Evolutionary conservation across 2,113 vertebrate species (phyloP).

Genomic region (Ceyx margarethae): DNA sequence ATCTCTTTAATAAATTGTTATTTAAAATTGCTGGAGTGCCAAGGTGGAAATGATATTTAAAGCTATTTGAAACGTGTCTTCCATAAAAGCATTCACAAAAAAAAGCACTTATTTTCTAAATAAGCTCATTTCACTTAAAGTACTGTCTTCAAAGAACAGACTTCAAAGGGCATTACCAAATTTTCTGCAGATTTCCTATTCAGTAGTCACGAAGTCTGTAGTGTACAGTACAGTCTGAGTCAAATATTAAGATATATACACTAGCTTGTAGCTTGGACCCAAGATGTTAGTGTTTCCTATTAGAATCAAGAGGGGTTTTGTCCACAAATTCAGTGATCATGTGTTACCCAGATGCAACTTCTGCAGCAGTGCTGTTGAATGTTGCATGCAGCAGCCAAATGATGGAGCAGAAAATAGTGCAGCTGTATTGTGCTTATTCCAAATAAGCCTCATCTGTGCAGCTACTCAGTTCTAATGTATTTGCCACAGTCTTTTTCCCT

Average conservation of each 20-base stretch:
- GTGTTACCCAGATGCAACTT: slow-evolving; percentile 48
- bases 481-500: background rate
- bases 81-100: slow-evolving; percentile 53
- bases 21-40: slow-evolving; percentile 64
- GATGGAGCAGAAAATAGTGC: background rate
- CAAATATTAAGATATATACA: slow-evolving; percentile 57
- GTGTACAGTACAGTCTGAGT: slow-evolving; percentile 44
- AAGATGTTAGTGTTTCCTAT: slow-evolving; percentile 40
- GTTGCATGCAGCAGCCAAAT: background rate
- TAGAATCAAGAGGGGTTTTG: slow-evolving; percentile 15
- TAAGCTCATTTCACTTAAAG: slow-evolving; percentile 64
- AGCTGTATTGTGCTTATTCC: background rate
- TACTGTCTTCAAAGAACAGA: slow-evolving; percentile 71
- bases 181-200: slow-evolving; percentile 69
- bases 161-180: slow-evolving; percentile 70
- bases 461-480: background rate
- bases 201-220: slow-evolving; percentile 59
- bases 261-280: slow-evolving; percentile 33
- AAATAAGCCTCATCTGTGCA: background rate
- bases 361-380: background rate
- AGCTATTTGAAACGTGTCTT: slow-evolving; percentile 67
- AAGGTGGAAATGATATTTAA: slow-evolving; percentile 70
- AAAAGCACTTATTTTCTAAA: slow-evolving; percentile 53
- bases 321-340: slow-evolving; percentile 38
- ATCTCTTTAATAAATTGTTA: slow-evolving; percentile 72